Percentiles rank a stretch among this genome's conserved stretches.
Conservation (phyloP, 2,888 invertebrate genomes). For the Orthosia incerta region DNA sequence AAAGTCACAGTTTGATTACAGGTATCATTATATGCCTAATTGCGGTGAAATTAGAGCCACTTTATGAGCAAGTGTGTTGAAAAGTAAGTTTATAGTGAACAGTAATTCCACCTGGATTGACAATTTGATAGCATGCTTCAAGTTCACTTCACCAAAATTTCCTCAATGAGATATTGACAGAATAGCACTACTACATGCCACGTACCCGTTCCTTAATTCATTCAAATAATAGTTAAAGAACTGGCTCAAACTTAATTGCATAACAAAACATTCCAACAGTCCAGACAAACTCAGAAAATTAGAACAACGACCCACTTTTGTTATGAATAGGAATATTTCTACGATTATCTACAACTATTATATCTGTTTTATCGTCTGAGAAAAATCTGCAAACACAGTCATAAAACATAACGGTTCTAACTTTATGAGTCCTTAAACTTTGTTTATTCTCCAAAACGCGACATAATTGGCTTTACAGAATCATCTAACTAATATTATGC, state of each 20-base stretch:
- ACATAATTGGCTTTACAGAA: conserved; percentile 2
- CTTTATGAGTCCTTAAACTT: conserved; percentile 25
- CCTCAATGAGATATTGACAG: too few species aligned
- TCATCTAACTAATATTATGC: not conserved
- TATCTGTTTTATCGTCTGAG: conserved; percentile 38
- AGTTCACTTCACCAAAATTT: too few species aligned
- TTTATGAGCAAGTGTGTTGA: too few species aligned
- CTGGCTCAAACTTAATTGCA: not conserved
- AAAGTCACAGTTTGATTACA: too few species aligned
- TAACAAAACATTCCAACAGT: not conserved
- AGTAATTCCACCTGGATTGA: not conserved
- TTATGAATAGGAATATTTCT: not conserved
- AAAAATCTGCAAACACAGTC: conserved; percentile 33
- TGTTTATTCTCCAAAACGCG: conserved; percentile 2
- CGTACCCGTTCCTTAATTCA: not conserved
- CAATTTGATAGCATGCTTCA: too few species aligned
- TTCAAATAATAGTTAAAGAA: not conserved
- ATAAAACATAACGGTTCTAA: conserved; percentile 46
- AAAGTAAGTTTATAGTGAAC: not conserved
- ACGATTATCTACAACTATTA: conserved; percentile 6
- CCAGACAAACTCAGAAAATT: not conserved
- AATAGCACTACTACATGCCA: too few species aligned
- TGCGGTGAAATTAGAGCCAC: too few species aligned
- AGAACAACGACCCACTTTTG: not conserved
- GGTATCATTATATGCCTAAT: too few species aligned